Evolutionary conservation across 2,888 invertebrate genomes (phyloP).

Genomic region (Saturnia pavonia): DNA sequence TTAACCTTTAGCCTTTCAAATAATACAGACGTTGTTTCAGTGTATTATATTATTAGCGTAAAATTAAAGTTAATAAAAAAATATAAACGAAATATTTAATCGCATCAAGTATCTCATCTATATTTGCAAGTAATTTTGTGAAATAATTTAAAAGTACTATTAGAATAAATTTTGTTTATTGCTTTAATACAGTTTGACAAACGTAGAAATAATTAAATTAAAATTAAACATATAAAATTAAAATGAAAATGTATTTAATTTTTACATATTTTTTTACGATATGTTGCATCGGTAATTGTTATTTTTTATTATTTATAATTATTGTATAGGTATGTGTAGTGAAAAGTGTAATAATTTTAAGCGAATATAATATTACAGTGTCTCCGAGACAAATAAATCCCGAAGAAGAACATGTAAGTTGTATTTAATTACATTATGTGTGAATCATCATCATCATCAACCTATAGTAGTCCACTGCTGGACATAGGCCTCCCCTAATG

Average conservation of each 20-base stretch:
- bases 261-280: background rate
- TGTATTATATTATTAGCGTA: background rate
- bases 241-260: background rate
- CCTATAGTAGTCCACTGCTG: too few relatives aligned
- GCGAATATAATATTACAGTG: conserved; percentile 6
- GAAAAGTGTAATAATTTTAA: background rate
- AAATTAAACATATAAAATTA: background rate
- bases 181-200: too few relatives aligned
- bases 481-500: too few relatives aligned
- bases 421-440: too few relatives aligned
- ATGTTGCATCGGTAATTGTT: conserved; percentile 11
- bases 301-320: background rate
- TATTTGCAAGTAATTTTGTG: background rate
- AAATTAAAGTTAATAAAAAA: background rate
- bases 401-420: background rate
- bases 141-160: background rate
- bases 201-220: background rate
- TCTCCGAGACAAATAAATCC: background rate
- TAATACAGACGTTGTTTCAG: background rate
- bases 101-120: background rate
- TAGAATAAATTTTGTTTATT: background rate
- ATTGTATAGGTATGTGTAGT: background rate
- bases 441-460: too few relatives aligned
- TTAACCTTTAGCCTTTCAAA: background rate
- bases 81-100: background rate